Base-by-base conservation (phyloP, 2,797 vertebrate genomes). In the Otolemur crassicaudatus region DNA sequence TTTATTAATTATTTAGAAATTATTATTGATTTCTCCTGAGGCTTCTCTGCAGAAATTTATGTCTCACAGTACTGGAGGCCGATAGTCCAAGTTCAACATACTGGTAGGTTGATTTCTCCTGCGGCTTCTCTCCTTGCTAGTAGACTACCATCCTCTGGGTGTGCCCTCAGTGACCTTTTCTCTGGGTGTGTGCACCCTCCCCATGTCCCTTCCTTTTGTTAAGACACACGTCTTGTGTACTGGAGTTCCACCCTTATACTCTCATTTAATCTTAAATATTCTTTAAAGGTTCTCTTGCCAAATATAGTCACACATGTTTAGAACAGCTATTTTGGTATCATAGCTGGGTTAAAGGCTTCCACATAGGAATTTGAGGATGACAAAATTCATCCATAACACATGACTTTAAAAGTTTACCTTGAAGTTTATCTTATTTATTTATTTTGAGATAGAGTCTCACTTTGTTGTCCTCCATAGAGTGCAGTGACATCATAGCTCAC, bases 121-220 rank as follows among this genome's bases (percentile, higher is more conserved):
- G 20, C 46, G 11, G 43, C 17, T 61, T 60, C 13, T 58, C 58
- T 40, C 9, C 37, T 58, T 19, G 25, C 27, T 70, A 11, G 23
- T 3, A 19, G 29, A 14, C 10, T 29, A 29, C 37, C 13, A 7
- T 46, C 29, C 67, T 90, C n/a, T 69, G 14, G 1, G 19, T 67
- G 8, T n/a, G n/a, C 29, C 60, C 72, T 63, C 29, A 20, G 1
- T 7, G 61, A 22, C 31, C 25, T 63, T 67, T 56, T 34, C 49
- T 14, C 10, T 5, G 27, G 7, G 16, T 0, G 14, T 3, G 14
- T 14, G 23, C 8, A 9, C 9, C 7, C 7, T 31, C 9, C 37
- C 31, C 19, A 22, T 6, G 12, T 34, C 7, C 40, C 11, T 76
- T 82, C 37, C 58, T 67, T 14, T 82, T 73, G 27, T 84, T 22